phyloP scores from a whole-genome alignment of 2,797 vertebrate species.

The Microchirus variegatus region DNA sequence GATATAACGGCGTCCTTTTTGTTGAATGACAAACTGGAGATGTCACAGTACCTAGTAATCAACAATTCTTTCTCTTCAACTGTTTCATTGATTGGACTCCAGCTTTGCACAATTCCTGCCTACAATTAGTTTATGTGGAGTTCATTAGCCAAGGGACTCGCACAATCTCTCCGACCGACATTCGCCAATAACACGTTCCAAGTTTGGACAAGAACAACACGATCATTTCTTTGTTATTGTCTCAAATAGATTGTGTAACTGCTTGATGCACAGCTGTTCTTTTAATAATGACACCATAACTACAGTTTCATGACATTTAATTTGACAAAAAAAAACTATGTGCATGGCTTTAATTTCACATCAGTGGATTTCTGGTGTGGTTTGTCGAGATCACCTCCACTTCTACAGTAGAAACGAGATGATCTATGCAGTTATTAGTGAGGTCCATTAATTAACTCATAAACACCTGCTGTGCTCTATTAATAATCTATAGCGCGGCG shows the following conservation, averaged over 20 bases:
- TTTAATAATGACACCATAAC: too few species aligned
- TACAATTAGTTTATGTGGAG: slow-evolving; percentile 2
- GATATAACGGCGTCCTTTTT: background rate
- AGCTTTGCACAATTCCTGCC: background rate
- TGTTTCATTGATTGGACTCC: background rate
- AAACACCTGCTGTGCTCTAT: background rate
- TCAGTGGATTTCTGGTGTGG: too few species aligned
- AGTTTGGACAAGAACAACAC: background rate
- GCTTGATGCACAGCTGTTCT: too few species aligned
- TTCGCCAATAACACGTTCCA: background rate
- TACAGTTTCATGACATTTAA: too few species aligned
- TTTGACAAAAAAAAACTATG: too few species aligned
- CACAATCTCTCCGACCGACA: background rate
- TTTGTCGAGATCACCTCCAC: background rate
- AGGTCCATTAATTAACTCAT: slow-evolving; percentile 4
- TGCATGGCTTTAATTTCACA: too few species aligned
- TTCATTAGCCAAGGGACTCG: background rate
- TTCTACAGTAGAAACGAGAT: slow-evolving; percentile 4
- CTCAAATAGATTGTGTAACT: too few species aligned
- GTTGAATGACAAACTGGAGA: background rate
- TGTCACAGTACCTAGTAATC: background rate
- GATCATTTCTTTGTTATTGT: background rate
- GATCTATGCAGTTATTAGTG: background rate
- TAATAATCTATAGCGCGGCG: slow-evolving; percentile 1
- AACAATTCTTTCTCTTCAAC: background rate